Evolutionary conservation across 1,140 invertebrate species (phyloP), one percentile per base, ranked within the genome.

Genomic region (Phymastichus coffea): DNA sequence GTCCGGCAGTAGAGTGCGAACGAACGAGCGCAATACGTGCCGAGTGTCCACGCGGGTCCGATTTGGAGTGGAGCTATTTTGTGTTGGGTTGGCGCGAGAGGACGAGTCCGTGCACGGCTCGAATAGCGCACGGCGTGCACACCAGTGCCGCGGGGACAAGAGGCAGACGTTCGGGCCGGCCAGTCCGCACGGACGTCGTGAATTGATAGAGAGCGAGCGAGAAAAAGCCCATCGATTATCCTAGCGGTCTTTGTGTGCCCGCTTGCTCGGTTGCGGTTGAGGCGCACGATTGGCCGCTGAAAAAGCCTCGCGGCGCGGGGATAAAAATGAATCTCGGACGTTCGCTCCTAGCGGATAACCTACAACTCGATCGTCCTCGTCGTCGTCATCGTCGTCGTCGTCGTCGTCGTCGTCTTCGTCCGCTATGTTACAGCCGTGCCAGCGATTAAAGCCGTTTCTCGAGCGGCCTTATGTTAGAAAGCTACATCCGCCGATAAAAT

Each of bases 401-500:
- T n/a, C n/a, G n/a, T n/a, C n/a, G n/a, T n/a, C n/a, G n/a, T n/a
- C n/a, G n/a, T n/a, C n/a, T n/a, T n/a, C n/a, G n/a, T n/a, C n/a
- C n/a, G n/a, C n/a, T n/a, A n/a, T n/a, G n/a, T n/a, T n/a, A n/a
- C n/a, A n/a, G n/a, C n/a, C n/a, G n/a, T n/a, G n/a, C n/a, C n/a
- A n/a, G n/a, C n/a, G 38, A 38, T 25, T 35, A 55, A 55, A 46
- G 28, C 14, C 30, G 17, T 22, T 35, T 46, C 53, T 35, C 3
- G 38, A 10, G 22, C 37, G 35, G n/a, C 2, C 35, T 17, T 51
- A 37, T 15, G 35, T 30, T n/a, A n/a, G n/a, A n/a, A n/a, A n/a
- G n/a, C n/a, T n/a, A n/a, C n/a, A n/a, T n/a, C n/a, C 28, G 17
- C 4, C 41, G 33, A 38, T 60, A 25, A 60, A 66, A 69, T 69